A percentile compares a stretch with the other conserved stretches of the same genome.
Evolutionary conservation across 23 tunicate genomes (phyloP).

Genomic region (Halocynthia roretzi): DNA sequence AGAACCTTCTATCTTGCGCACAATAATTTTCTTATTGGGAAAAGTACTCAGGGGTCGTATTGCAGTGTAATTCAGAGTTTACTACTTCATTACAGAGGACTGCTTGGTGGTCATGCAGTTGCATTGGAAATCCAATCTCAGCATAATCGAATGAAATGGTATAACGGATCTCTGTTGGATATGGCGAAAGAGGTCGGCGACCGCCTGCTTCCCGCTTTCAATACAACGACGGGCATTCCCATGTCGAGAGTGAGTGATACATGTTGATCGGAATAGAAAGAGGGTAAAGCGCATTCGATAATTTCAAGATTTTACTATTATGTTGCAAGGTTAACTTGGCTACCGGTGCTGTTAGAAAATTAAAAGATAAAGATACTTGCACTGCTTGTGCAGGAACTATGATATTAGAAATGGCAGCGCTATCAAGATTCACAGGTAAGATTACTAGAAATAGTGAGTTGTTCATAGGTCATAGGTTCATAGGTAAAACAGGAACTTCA

Average conservation of each 20-base stretch:
- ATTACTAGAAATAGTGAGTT: background rate
- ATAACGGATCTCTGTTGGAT: constrained; percentile 50
- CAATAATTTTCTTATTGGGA: background rate
- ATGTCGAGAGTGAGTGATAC: constrained; percentile 57
- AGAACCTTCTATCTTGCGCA: background rate
- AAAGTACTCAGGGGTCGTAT: background rate
- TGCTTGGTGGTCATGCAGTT: constrained; percentile 87
- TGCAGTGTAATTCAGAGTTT: no score
- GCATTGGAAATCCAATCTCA: constrained; percentile 68
- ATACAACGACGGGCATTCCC: constrained; percentile 90
- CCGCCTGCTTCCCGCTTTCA: constrained; percentile 84
- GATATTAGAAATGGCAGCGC: constrained; percentile 88
- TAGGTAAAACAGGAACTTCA: background rate
- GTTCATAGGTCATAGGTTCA: no score
- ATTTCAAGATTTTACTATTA: background rate
- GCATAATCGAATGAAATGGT: constrained; percentile 56
- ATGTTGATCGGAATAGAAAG: no score
- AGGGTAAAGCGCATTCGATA: no score
- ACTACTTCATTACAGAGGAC: constrained; percentile 29
- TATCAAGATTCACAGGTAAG: constrained; percentile 86
- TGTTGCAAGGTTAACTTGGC: constrained; percentile 59
- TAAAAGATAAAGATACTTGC: constrained; percentile 75
- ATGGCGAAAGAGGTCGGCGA: constrained; percentile 84
- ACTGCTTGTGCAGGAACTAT: constrained; percentile 97
- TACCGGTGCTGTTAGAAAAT: constrained; percentile 60